A percentile compares a stretch with the other conserved stretches of the same genome.
phyloP scores from a whole-genome alignment of 2,113 vertebrate genomes.

The Rhineura floridana region DNA sequence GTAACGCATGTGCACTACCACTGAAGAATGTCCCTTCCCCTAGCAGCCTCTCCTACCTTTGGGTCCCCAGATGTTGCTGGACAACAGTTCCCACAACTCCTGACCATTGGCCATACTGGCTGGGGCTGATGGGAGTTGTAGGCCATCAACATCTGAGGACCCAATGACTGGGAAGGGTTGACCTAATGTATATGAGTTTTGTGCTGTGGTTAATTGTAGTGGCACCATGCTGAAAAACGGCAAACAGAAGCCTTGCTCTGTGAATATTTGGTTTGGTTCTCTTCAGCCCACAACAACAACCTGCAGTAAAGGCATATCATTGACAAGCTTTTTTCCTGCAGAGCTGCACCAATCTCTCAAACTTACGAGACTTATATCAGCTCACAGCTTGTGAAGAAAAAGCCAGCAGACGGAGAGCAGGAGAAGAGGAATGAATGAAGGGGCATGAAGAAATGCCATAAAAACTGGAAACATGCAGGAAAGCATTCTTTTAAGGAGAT shows the following conservation, averaged over 20 bases:
- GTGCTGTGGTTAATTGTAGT: background rate
- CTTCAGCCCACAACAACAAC: background rate
- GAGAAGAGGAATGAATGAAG: slow-evolving; percentile 19
- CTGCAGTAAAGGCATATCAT: background rate
- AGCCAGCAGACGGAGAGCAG: background rate
- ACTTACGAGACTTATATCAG: background rate
- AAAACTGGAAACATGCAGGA: slow-evolving; percentile 52
- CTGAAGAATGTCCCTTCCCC: background rate
- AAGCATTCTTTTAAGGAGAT: slow-evolving; percentile 6
- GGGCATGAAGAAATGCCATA: slow-evolving; percentile 46
- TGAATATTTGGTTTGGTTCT: background rate
- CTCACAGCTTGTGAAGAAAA: slow-evolving; percentile 10
- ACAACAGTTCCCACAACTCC: too few species aligned
- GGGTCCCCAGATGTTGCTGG: too few species aligned
- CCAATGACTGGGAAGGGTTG: too few species aligned
- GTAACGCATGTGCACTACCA: too few species aligned
- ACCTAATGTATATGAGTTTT: background rate
- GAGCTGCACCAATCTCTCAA: background rate
- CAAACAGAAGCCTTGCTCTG: background rate
- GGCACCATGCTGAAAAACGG: too few species aligned
- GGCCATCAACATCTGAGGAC: too few species aligned
- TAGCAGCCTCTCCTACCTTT: too few species aligned
- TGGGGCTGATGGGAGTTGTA: too few species aligned
- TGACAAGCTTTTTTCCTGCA: background rate
- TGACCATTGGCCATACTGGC: too few species aligned